Evolutionary conservation across 2,797 vertebrate species (phyloP).

Genomic region (Galagoides demidoff): DNA sequence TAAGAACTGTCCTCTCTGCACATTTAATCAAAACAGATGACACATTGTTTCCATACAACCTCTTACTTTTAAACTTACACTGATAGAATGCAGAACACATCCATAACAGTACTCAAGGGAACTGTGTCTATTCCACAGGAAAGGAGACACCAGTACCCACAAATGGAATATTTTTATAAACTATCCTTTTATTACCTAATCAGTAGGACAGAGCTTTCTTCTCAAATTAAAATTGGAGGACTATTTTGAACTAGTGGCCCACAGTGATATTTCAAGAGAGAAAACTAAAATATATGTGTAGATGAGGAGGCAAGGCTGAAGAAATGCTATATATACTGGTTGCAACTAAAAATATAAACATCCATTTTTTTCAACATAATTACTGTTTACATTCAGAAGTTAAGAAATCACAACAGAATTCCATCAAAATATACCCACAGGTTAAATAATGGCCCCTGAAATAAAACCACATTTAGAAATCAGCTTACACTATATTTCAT

Average conservation of each 20-base stretch:
- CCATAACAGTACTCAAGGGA: constrained; percentile 43
- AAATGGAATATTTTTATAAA: constrained; percentile 53
- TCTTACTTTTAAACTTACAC: constrained; percentile 46
- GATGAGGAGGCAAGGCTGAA: constrained; percentile 52
- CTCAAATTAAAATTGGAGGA: constrained; percentile 71
- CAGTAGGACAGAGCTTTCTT: constrained; percentile 51
- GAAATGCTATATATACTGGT: neutral
- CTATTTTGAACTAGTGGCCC: constrained; percentile 46
- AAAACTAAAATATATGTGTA: constrained; percentile 57
- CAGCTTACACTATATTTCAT: constrained; percentile 61
- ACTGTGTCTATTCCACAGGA: constrained; percentile 34
- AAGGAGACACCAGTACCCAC: constrained; percentile 23
- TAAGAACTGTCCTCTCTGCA: constrained; percentile 44
- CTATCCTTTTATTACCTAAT: constrained; percentile 62
- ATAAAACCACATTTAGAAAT: constrained; percentile 72
- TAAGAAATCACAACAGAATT: constrained; percentile 63
- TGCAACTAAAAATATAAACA: constrained; percentile 60
- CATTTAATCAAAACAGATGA: constrained; percentile 42
- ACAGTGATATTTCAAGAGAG: constrained; percentile 65
- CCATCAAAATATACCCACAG: constrained; percentile 55
- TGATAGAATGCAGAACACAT: constrained; percentile 17
- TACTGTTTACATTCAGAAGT: constrained; percentile 65
- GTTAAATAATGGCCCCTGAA: constrained; percentile 72
- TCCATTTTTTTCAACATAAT: constrained; percentile 58
- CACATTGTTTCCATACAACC: constrained; percentile 17